Percentiles rank a stretch among this genome's conserved stretches.
phyloP scores from a whole-genome alignment of 2,113 vertebrate genomes.

The Motacilla alba region DNA sequence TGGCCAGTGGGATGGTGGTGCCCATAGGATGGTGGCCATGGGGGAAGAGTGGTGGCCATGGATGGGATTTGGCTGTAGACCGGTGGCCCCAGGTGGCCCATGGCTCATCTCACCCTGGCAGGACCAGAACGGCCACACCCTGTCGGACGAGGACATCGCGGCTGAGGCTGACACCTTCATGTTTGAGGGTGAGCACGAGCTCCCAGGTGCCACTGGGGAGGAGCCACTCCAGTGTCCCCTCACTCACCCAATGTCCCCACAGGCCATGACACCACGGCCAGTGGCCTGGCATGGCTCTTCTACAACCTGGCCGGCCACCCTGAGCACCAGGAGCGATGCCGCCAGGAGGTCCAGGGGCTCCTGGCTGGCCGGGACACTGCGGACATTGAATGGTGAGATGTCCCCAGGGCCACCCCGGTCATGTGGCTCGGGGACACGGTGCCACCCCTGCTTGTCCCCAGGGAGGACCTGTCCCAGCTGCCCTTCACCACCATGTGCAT shows the following conservation, averaged over 20 bases:
- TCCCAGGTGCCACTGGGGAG: rapidly evolving
- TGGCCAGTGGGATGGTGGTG: too few species aligned
- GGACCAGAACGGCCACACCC: not conserved
- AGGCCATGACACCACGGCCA: not conserved
- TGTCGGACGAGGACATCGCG: not conserved
- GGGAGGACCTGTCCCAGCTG: conserved; percentile 86
- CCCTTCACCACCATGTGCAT: conserved; percentile 96
- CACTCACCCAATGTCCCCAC: not conserved
- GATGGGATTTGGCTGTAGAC: too few species aligned
- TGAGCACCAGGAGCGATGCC: not conserved
- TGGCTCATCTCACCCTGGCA: too few species aligned
- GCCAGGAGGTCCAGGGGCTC: not conserved
- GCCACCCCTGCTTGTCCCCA: not conserved
- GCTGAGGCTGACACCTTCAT: not conserved
- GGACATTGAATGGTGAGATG: not conserved
- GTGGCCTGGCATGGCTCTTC: not conserved
- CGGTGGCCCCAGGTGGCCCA: too few species aligned
- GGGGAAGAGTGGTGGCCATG: too few species aligned
- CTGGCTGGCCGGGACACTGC: not conserved
- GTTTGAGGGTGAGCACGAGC: not conserved
- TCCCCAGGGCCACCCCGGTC: rapidly evolving
- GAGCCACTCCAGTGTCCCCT: not conserved
- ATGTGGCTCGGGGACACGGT: rapidly evolving
- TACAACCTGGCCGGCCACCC: not conserved
- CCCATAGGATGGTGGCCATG: too few species aligned